Evolutionary conservation across 2,113 vertebrate genomes (phyloP), one percentile per base, ranked within the genome.

Genomic region (Mustela lutreola): DNA sequence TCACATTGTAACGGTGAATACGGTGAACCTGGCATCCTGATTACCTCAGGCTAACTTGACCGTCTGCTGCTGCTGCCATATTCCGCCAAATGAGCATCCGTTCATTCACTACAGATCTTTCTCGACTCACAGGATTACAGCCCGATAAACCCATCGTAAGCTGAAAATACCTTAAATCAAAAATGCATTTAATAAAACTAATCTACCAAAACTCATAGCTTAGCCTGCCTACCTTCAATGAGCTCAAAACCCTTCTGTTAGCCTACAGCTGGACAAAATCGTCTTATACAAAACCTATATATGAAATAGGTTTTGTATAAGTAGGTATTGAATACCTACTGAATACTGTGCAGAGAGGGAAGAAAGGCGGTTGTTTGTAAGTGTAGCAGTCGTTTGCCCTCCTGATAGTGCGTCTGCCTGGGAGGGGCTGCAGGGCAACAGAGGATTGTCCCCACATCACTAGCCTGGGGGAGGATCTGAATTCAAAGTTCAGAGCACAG

Each of bases 31-130:
- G n/a, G n/a, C 2, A 16, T 10, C 33, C n/a, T 76, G 36, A 79
- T 82, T 36, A 28, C 22, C 33, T 75, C 14, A 10, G 8, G 88
- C 84, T n/a, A 50, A 24, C 11, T 36, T 28, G n/a, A 53, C 12
- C 18, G 0, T 21, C 33, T 83, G 6, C 22, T 36, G 1, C 0
- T 45, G 70, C 1, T 58, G 76, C 22, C 0, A 19, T 70, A 6
- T 39, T 60, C 24, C 53, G 33, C 21, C 48, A 81, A 15, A 82
- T 14, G 18, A 6, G 7, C 22, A 36, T 36, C 39, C 53, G 11
- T 56, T 83, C 53, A 48, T 83, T 95, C 8, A 5, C 78, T n/a
- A 39, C 42, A 45, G 73, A 78, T 31, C 42, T 48, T 78, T 26
- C 42, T 48, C 16, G 15, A 48, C 7, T 31, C 42, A 31, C 0